Conservation (phyloP, 2,113 vertebrate genomes). For the Malurus cyaneus region DNA sequence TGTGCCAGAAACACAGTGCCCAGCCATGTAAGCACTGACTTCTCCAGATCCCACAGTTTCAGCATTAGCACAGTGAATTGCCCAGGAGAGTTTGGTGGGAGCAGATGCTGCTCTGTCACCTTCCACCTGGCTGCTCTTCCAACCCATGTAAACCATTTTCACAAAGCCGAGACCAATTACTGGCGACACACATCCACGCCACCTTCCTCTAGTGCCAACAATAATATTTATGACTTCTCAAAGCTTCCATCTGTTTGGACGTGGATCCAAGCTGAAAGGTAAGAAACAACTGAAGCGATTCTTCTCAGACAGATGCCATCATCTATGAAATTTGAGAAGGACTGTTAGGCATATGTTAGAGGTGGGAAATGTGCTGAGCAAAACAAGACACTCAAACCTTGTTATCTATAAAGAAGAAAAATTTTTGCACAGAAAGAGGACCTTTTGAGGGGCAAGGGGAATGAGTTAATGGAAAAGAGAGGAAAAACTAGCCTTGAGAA, state of each 20-base stretch:
- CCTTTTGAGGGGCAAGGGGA: neutral
- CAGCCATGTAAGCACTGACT: neutral
- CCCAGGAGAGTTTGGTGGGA: neutral
- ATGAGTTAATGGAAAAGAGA: neutral
- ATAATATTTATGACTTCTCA: constrained; percentile 2
- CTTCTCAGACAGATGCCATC: neutral
- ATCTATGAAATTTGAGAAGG: neutral
- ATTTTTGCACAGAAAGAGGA: neutral
- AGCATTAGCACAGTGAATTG: neutral
- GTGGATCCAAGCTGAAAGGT: neutral
- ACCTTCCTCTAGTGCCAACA: constrained; percentile 51
- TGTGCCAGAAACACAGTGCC: neutral
- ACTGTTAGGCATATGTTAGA: neutral
- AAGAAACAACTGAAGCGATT: neutral
- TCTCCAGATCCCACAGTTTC: neutral
- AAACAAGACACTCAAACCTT: neutral
- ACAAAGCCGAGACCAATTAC: neutral
- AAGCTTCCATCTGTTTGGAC: neutral
- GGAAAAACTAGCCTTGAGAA: neutral
- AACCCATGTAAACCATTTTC: neutral
- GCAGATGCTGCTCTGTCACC: neutral
- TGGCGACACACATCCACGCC: neutral
- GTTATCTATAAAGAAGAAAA: neutral
- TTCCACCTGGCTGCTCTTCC: constrained; percentile 11
- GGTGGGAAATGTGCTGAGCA: neutral